Conservation (phyloP, 2,797 vertebrate genomes). For the Natrix natrix region DNA sequence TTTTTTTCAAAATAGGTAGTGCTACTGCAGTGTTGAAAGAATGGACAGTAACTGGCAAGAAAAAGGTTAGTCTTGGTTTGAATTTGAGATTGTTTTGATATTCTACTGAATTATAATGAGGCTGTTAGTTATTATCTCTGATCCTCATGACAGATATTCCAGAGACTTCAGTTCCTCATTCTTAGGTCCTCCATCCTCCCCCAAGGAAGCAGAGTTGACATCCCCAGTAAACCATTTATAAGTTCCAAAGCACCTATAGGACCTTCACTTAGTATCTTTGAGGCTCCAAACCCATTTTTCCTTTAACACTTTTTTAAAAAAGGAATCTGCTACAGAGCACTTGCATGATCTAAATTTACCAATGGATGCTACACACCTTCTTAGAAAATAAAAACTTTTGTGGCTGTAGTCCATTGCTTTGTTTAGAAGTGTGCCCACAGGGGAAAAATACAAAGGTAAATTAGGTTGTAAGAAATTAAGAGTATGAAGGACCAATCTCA, state of each 20-base stretch:
- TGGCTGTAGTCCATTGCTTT: neutral
- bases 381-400: neutral
- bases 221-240: neutral
- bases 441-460: neutral
- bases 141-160: neutral
- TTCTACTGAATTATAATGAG: neutral
- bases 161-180: neutral
- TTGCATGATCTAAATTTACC: neutral
- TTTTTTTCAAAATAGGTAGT: conserved; percentile 76
- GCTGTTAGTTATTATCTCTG: neutral
- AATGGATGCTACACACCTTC: neutral
- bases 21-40: conserved; percentile 93
- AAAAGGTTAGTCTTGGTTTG: conserved; percentile 80
- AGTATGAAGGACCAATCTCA: neutral
- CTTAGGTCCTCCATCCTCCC: neutral
- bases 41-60: conserved; percentile 95
- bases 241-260: neutral
- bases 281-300: neutral
- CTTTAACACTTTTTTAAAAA: neutral
- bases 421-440: neutral
- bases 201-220: neutral
- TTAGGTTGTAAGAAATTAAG: neutral
- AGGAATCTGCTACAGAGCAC: neutral
- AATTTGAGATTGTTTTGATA: neutral
- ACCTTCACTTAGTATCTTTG: neutral